phyloP scores from a whole-genome alignment of 2,797 vertebrate genomes.

The Mareca penelope region DNA sequence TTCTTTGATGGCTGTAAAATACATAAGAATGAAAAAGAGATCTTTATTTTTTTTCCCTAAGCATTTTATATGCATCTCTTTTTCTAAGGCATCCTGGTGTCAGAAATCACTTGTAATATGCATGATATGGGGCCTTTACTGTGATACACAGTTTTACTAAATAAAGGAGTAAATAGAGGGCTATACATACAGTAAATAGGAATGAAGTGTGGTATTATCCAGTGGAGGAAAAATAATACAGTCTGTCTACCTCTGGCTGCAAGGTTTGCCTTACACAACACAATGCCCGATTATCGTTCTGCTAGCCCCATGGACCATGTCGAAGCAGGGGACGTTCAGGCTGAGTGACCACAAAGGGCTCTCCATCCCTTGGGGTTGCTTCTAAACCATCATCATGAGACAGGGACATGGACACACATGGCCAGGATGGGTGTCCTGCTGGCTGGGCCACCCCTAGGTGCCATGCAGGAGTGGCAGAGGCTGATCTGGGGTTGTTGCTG shows the following conservation, averaged over 20 bases:
- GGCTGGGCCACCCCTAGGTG: neutral
- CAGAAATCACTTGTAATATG: constrained; percentile 37
- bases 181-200: neutral
- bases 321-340: neutral
- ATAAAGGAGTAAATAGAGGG: neutral
- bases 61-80: neutral
- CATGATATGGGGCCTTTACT: neutral
- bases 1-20: constrained; percentile 24
- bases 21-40: neutral
- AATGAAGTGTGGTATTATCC: neutral
- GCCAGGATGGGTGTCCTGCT: neutral
- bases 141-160: neutral
- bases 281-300: neutral
- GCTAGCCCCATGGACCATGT: neutral
- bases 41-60: neutral
- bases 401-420: rapidly evolving
- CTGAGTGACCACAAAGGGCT: neutral
- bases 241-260: neutral
- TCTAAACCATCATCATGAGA: neutral
- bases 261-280: neutral
- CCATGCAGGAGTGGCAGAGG: neutral
- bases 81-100: neutral
- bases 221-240: neutral
- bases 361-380: neutral
- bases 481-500: neutral